Evolutionary conservation across 2,888 invertebrate species (phyloP).

Genomic region (Noctua fimbriata): DNA sequence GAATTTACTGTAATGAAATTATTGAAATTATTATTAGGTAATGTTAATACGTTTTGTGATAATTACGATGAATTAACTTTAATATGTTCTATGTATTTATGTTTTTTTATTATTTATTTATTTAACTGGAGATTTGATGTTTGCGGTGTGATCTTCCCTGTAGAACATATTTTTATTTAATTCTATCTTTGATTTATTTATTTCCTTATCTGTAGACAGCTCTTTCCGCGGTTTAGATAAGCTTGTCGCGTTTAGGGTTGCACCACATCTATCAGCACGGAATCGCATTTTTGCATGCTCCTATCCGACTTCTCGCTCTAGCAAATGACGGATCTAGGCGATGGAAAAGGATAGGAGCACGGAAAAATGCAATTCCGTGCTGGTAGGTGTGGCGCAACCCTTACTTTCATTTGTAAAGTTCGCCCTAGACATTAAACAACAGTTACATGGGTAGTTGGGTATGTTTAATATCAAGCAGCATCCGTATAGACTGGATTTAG

Average conservation of each 20-base stretch:
- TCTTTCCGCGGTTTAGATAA: background rate
- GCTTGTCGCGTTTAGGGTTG: background rate
- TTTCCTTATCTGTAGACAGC: background rate
- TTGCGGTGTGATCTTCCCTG: no score
- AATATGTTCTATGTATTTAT: no score
- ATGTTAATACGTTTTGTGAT: no score
- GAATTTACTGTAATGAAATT: no score
- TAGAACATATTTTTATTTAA: background rate
- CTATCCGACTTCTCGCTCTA: background rate
- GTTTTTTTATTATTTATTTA: no score
- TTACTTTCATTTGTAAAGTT: no score
- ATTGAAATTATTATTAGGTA: no score
- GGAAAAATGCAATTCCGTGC: background rate
- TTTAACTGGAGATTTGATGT: no score
- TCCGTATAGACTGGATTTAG: background rate
- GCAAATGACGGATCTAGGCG: background rate
- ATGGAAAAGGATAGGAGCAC: background rate
- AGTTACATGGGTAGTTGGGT: background rate
- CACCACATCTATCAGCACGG: background rate
- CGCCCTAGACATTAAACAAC: background rate
- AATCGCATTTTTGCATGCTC: background rate
- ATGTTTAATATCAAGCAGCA: background rate
- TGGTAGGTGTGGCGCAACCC: no score
- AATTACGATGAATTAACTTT: no score
- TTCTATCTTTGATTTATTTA: background rate